These are phyloP conservation scores for Chelonus formosanus DNA, from an alignment of 2,888 invertebrate genomes.

Conservation along the genomic window DNA sequence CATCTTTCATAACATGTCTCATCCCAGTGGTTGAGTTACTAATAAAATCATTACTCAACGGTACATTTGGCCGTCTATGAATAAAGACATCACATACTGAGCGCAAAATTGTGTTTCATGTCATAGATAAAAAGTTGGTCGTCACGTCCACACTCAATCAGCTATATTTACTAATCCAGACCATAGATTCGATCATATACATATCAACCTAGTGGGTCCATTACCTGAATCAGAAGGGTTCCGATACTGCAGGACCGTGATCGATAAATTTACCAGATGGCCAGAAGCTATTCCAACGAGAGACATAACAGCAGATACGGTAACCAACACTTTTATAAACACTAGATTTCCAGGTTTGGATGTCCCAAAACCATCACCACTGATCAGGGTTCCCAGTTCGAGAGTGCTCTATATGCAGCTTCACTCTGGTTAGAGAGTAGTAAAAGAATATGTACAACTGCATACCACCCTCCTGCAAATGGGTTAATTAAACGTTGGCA, in stretches of 20 bases:
- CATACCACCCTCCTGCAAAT: constrained; percentile 47
- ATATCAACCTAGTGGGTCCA: constrained; percentile 39
- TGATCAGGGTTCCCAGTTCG: constrained; percentile 51
- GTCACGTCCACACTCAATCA: constrained; percentile 43
- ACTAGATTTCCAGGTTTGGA: constrained; percentile 49
- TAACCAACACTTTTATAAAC: constrained; percentile 17
- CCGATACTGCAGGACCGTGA: constrained; percentile 35
- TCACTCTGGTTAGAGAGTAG: constrained; percentile 36
- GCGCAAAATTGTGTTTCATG: constrained; percentile 47
- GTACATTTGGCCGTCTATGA: constrained; percentile 48
- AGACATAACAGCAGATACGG: constrained; percentile 24
- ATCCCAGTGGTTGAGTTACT: constrained; percentile 40
- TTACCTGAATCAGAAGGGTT: constrained; percentile 28
- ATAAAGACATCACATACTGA: constrained; percentile 47
- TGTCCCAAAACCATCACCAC: constrained; percentile 45
- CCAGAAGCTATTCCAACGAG: constrained; percentile 37
- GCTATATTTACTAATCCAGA: constrained; percentile 39
- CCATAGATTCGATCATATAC: constrained; percentile 42
- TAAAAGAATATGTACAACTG: constrained; percentile 38
- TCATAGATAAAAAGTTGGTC: constrained; percentile 50
- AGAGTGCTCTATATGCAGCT: constrained; percentile 39
- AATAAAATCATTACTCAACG: constrained; percentile 39
- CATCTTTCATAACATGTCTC: constrained; percentile 35
- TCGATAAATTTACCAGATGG: constrained; percentile 37
- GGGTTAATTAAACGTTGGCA: constrained; percentile 43